phyloP scores from a whole-genome alignment of 2,888 invertebrate genomes.

The Endotricha flammealis region DNA sequence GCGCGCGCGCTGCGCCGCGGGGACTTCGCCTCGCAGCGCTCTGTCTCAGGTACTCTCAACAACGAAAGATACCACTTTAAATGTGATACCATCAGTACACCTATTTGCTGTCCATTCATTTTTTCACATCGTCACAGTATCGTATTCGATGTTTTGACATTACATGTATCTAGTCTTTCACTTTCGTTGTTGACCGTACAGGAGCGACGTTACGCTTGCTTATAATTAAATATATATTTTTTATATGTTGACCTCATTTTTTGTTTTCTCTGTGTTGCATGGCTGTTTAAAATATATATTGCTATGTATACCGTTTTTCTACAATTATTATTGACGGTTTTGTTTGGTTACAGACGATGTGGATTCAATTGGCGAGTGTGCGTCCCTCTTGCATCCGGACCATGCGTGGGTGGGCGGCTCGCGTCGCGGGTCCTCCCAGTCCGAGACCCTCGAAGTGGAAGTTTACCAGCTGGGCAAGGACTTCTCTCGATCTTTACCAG shows the following conservation, averaged over 20 bases:
- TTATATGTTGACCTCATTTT: too few species aligned
- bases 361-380: slow-evolving; percentile 86
- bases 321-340: too few species aligned
- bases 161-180: slow-evolving; percentile 7
- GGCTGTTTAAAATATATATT: too few species aligned
- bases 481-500: slow-evolving; percentile 90
- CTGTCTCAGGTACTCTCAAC: slow-evolving; percentile 78
- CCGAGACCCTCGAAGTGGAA: slow-evolving; percentile 90
- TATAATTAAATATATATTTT: too few species aligned
- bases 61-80: slow-evolving; percentile 15
- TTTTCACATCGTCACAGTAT: slow-evolving; percentile 1
- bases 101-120: slow-evolving; percentile 5
- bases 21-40: slow-evolving; percentile 86
- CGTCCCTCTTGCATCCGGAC: slow-evolving; percentile 89
- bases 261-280: too few species aligned
- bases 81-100: slow-evolving; percentile 4
- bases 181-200: slow-evolving; percentile 25
- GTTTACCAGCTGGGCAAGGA: slow-evolving; percentile 91
- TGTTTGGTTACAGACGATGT: too few species aligned
- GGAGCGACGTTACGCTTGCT: slow-evolving; percentile 27
- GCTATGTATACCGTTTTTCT: too few species aligned
- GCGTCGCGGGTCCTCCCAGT: slow-evolving; percentile 92
- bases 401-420: slow-evolving; percentile 89
- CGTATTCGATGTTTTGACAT: slow-evolving; percentile 4
- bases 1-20: slow-evolving; percentile 82